Conservation (phyloP, 2,113 vertebrate species). For the human region DNA sequence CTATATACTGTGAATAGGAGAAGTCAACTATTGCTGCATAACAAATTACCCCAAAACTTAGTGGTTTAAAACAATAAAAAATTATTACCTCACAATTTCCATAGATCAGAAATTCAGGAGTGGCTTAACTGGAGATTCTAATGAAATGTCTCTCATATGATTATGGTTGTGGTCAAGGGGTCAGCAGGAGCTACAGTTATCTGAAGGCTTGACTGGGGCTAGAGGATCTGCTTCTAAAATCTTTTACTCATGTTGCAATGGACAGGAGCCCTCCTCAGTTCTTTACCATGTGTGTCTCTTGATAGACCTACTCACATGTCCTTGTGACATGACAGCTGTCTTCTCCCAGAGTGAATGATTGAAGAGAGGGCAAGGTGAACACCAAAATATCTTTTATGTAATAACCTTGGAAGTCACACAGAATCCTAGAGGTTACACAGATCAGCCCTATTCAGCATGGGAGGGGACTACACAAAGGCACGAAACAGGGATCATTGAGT, state of each 20-base stretch:
- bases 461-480: background rate
- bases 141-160: background rate
- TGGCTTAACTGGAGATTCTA: background rate
- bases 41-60: background rate
- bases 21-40: background rate
- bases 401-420: background rate
- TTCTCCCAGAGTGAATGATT: background rate
- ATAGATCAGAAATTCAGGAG: background rate
- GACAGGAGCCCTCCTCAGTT: background rate
- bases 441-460: background rate
- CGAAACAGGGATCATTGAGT: background rate
- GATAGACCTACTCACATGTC: background rate
- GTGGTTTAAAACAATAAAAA: background rate
- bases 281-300: background rate
- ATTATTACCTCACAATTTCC: background rate
- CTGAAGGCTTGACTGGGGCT: background rate
- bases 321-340: background rate
- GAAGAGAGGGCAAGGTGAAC: background rate
- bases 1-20: background rate
- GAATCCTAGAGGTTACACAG: background rate
- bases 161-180: background rate
- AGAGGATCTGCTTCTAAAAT: background rate
- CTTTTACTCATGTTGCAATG: background rate
- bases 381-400: background rate
- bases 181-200: background rate